Evolutionary conservation across 2,113 vertebrate species (phyloP).

Genomic region (Callocephalon fimbriatum): DNA sequence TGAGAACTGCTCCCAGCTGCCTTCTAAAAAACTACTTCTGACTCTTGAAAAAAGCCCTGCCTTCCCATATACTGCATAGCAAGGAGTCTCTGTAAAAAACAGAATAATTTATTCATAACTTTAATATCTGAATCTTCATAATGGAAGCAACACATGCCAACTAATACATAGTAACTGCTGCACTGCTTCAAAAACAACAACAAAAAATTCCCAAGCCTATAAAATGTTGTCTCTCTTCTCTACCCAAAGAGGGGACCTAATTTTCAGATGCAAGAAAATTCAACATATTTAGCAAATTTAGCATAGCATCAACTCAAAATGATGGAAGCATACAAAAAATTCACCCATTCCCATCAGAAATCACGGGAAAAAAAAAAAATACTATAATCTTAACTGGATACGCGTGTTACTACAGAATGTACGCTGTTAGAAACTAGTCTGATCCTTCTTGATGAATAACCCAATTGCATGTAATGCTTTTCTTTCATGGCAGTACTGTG

Average conservation of each 20-base stretch:
- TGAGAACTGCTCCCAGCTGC: background rate
- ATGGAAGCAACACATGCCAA: background rate
- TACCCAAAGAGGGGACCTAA: background rate
- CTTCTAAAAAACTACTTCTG: background rate
- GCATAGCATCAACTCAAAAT: background rate
- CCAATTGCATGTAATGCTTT: background rate
- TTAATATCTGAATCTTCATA: background rate
- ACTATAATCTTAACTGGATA: background rate
- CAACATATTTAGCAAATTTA: background rate
- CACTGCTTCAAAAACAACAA: background rate
- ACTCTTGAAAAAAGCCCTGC: background rate
- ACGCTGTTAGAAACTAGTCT: background rate
- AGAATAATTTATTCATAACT: background rate
- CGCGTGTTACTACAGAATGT: background rate
- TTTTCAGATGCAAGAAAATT: background rate
- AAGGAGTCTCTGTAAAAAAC: background rate
- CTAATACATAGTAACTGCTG: background rate
- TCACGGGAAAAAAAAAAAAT: background rate
- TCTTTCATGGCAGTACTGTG: background rate
- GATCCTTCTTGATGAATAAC: background rate
- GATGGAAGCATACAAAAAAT: background rate
- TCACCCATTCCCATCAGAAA: background rate
- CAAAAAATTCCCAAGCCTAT: background rate
- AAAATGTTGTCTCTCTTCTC: background rate
- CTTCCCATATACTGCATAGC: background rate